These are phyloP conservation scores for Drosophila kambysellisi DNA, from an alignment of 2,888 invertebrate species.

Conservation along the genomic window DNA sequence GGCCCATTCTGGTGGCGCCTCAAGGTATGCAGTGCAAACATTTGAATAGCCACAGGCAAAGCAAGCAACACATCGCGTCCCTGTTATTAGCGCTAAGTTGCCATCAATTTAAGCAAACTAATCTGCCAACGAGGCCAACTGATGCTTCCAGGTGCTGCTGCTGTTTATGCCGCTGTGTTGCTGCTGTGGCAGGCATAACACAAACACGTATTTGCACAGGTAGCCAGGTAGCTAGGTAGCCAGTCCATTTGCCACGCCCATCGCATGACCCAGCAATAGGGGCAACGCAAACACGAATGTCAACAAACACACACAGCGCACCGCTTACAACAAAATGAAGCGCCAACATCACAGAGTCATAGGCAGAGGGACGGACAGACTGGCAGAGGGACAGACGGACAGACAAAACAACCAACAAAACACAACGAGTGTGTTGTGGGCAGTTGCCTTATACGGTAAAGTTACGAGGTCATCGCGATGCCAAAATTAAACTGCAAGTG, in stretches of 20 bases:
- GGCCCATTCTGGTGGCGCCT: constrained; percentile 44
- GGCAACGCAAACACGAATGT: constrained; percentile 69
- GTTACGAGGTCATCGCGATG: constrained; percentile 59
- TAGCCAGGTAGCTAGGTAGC: constrained; percentile 32
- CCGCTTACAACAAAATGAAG: constrained; percentile 62
- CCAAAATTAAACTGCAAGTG: constrained; percentile 75
- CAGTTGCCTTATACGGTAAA: constrained; percentile 51
- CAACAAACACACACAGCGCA: constrained; percentile 52
- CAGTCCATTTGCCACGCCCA: constrained; percentile 58
- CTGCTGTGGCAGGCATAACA: constrained; percentile 61
- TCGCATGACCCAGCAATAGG: constrained; percentile 29
- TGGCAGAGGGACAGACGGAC: neutral
- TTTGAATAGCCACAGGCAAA: constrained; percentile 27
- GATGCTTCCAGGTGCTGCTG: constrained; percentile 15
- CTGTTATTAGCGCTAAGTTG: constrained; percentile 77
- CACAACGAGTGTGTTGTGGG: constrained; percentile 35
- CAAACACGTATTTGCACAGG: constrained; percentile 73
- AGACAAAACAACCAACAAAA: constrained; percentile 21
- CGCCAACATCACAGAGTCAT: constrained; percentile 50
- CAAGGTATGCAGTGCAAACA: constrained; percentile 50
- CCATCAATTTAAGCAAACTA: constrained; percentile 82
- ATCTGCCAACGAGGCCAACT: constrained; percentile 59
- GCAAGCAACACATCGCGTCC: constrained; percentile 47
- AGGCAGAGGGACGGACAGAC: constrained; percentile 9
- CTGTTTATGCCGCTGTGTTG: constrained; percentile 20